Evolutionary conservation across 2,797 vertebrate genomes (phyloP).

Genomic region (Scyliorhinus canicula): DNA sequence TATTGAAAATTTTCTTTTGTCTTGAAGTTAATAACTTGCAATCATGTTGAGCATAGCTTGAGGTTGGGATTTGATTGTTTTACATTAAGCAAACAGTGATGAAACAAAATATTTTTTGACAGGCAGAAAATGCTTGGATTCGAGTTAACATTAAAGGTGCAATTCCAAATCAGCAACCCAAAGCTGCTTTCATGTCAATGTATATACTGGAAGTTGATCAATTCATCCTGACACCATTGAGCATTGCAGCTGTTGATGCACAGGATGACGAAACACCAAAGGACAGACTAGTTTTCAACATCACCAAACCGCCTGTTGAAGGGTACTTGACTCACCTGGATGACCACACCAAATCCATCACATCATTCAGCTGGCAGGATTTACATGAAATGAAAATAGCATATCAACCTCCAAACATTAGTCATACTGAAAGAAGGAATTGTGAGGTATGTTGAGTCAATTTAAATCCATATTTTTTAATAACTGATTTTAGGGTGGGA

Average conservation of each 20-base stretch:
- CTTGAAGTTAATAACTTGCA: background rate
- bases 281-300: conserved; percentile 52
- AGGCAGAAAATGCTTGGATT: conserved; percentile 63
- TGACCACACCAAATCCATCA: conserved; percentile 52
- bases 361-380: conserved; percentile 63
- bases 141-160: conserved; percentile 57
- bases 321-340: conserved; percentile 62
- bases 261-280: conserved; percentile 57
- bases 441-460: conserved; percentile 56
- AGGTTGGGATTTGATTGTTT: conserved; percentile 22
- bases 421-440: conserved; percentile 59
- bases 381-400: conserved; percentile 65
- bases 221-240: conserved; percentile 63
- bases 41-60: conserved; percentile 32
- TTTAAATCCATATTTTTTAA: background rate
- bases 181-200: conserved; percentile 57
- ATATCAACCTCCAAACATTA: conserved; percentile 68
- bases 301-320: conserved; percentile 48
- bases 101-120: conserved; percentile 40
- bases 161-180: conserved; percentile 59
- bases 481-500: no score
- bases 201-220: conserved; percentile 68
- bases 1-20: background rate
- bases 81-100: background rate
- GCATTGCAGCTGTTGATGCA: conserved; percentile 54